phyloP scores from a whole-genome alignment of 2,113 vertebrate species.

The Ancistrus triradiatus region DNA sequence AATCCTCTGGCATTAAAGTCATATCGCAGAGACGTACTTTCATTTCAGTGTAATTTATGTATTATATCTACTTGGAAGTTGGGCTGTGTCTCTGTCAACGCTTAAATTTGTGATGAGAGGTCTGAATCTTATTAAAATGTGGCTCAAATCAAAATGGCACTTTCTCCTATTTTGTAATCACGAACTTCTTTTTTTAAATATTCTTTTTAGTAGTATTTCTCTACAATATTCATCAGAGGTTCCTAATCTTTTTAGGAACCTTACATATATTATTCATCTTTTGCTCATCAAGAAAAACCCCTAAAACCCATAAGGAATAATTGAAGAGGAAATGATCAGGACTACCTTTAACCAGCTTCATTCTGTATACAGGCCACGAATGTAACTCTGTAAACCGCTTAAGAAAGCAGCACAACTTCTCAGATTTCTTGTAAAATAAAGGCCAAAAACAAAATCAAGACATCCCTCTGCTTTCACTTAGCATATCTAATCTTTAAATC shows the following conservation, averaged over 20 bases:
- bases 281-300: slow-evolving; percentile 31
- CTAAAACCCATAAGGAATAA: slow-evolving; percentile 47
- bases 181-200: no score
- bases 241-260: slow-evolving; percentile 39
- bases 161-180: slow-evolving; percentile 18
- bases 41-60: slow-evolving; percentile 57
- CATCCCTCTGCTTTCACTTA: slow-evolving; percentile 53
- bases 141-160: slow-evolving; percentile 30
- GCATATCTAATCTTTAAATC: slow-evolving; percentile 63
- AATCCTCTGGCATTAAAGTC: slow-evolving; percentile 55
- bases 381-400: slow-evolving; percentile 41
- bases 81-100: slow-evolving; percentile 22
- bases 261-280: slow-evolving; percentile 50
- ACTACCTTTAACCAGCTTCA: slow-evolving; percentile 15
- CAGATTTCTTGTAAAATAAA: slow-evolving; percentile 28
- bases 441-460: slow-evolving; percentile 44
- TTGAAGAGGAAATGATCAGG: slow-evolving; percentile 38
- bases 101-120: slow-evolving; percentile 12
- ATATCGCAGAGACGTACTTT: slow-evolving; percentile 60
- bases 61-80: slow-evolving; percentile 34
- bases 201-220: slow-evolving; percentile 45
- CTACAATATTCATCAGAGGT: slow-evolving; percentile 56
- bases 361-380: slow-evolving; percentile 48
- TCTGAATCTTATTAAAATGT: slow-evolving; percentile 31
- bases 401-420: slow-evolving; percentile 37